Evolutionary conservation across 2,888 invertebrate species (phyloP), one percentile per base, ranked within the genome.

Genomic region (Agonopterix alstromeriana): DNA sequence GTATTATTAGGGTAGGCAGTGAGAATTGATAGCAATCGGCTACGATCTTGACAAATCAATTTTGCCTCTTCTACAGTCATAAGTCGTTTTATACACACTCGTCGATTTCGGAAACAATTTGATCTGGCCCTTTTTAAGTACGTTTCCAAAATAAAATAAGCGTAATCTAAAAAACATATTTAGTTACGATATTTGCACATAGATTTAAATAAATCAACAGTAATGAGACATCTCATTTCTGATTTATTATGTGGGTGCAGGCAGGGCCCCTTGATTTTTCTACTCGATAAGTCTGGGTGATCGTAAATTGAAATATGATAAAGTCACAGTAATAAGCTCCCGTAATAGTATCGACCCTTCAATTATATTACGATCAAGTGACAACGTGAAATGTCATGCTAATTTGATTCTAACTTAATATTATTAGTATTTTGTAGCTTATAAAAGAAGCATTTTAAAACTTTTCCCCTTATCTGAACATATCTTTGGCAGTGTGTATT

Each of bases 221-320:
- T 88, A 87, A 88, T 87, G 85, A 86, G 86, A 79, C 70, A 71
- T 83, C 80, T 75, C 68, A 74, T 77, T 77, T 77, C 68, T 84
- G 84, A 88, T 86, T 87, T 87, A 88, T 86, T 27, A 88, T 87
- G 71, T 72, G 70, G 64, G 60, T 59, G 62, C 67, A 67, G 62
- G 63, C 55, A 55, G 55, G 41, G 52, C 81, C 82, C 84, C 68
- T 75, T 67, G 77, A 81, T 85, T 85, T 86, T 88, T 86, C 79
- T 82, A 73, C 82, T 77, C 85, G 79, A 85, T 88, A 86, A 87
- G 79, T 72, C 74, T 61, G 78, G 73, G 75, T 83, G 85, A 82
- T 86, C 87, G 77, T 86, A 88, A 88, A 87, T 88, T 88, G 88
- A 88, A 88, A 88, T 84, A 88, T 87, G 88, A 88, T 87, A 85